Conservation (phyloP, 2,113 vertebrate species). For the Anas platyrhynchos region DNA sequence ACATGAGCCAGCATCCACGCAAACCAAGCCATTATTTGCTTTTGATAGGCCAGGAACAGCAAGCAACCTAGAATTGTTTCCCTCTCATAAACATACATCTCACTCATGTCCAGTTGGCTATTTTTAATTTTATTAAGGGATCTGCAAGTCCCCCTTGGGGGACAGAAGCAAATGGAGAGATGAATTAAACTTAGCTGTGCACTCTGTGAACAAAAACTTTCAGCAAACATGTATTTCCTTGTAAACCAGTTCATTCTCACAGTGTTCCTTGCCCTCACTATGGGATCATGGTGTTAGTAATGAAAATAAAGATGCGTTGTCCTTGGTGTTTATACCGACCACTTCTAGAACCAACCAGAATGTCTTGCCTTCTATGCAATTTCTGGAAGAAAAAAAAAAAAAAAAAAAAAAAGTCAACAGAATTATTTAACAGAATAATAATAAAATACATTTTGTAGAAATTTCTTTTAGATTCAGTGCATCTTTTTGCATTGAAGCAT, state of each 20-base stretch:
- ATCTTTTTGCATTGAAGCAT: background rate
- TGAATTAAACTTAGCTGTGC: background rate
- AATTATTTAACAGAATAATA: background rate
- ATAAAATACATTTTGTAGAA: background rate
- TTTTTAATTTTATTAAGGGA: slow-evolving; percentile 3
- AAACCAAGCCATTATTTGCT: background rate
- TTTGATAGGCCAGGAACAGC: background rate
- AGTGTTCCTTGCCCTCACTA: background rate
- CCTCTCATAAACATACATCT: background rate
- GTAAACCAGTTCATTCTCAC: background rate
- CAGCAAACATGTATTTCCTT: background rate
- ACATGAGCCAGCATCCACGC: background rate
- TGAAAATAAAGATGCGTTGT: background rate
- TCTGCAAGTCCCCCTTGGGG: background rate
- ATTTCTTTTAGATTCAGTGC: background rate
- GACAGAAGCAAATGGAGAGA: background rate
- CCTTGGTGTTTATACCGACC: background rate
- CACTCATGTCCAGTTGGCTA: background rate
- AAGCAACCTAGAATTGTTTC: background rate
- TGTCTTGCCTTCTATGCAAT: background rate
- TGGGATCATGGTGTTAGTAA: background rate
- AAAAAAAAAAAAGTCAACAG: background rate
- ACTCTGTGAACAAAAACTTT: background rate
- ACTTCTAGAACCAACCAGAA: background rate
- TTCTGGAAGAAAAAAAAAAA: background rate